Evolutionary conservation across 2,888 invertebrate genomes (phyloP), one percentile per base, ranked within the genome.

Genomic region (Psylliodes chrysocephalus): DNA sequence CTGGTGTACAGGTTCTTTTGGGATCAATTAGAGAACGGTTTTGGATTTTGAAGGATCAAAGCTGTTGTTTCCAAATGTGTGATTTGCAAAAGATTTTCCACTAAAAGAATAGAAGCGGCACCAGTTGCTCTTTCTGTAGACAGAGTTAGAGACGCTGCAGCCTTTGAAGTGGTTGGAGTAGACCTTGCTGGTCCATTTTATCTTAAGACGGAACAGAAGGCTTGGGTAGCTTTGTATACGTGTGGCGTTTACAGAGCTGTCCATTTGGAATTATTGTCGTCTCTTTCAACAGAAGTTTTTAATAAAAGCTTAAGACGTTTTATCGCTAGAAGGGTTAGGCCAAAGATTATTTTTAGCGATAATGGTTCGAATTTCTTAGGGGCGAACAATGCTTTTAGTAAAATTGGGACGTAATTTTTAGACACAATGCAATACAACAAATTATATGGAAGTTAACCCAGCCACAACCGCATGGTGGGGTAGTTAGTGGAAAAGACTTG

Each of bases 221-320:
- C 66, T 1, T 82, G 77, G 75, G 71, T n/a, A 12, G 65, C 69
- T 6, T 38, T 84, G 3, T 78, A 75, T 60, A 82, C 81, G 0
- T 83, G 82, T 71, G 76, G 79, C 1, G 69, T 78, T 66, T 84
- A 14, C 82, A 82, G 64, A n/a, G n/a, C n/a, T n/a, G n/a, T n/a
- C n/a, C n/a, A n/a, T n/a, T n/a, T n/a, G n/a, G n/a, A n/a, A n/a
- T 18, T 79, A 2, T 72, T 79, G 0, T 61, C 55, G 0, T 69
- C 74, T 4, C 57, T 80, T 7, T 70, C 72, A 5, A 75, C 80
- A 0, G 61, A 69, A 8, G n/a, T n/a, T 33, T 33, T 33, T 33
- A 33, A 7, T n/a, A n/a, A n/a, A n/a, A 33, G 33, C n/a, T 5
- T 7, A 2, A 33, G 82, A 60, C 80, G 79, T 0, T 76, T 76